Evolutionary conservation across 92 coral and sea anemone species (phyloP).

Genomic region (Palythoa grandiflora): DNA sequence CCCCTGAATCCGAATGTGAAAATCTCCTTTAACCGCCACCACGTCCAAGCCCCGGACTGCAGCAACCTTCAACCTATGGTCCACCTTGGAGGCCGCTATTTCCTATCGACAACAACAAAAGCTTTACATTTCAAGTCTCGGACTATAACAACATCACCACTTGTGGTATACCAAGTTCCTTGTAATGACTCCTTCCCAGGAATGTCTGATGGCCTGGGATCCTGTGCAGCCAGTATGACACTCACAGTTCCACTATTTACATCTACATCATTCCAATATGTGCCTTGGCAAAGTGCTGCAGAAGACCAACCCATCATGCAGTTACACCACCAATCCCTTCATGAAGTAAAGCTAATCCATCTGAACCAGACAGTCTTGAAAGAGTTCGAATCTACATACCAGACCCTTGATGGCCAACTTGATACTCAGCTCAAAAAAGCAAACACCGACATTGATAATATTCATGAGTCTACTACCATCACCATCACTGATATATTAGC

Average conservation of each 20-base stretch:
- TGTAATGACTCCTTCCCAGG: slow-evolving; percentile 4
- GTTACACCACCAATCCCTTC: background rate
- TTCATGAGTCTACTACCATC: slow-evolving; percentile 10
- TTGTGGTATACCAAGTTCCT: slow-evolving; percentile 5
- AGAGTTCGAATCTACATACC: slow-evolving; percentile 49
- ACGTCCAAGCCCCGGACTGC: slow-evolving; percentile 36
- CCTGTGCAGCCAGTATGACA: slow-evolving; percentile 8
- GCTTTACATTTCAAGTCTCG: background rate
- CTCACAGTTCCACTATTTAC: slow-evolving; percentile 31
- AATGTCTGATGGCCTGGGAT: slow-evolving; percentile 4
- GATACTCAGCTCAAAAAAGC: background rate
- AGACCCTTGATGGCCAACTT: slow-evolving; percentile 47
- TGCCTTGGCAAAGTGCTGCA: slow-evolving; percentile 50
- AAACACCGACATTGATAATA: background rate
- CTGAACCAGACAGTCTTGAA: slow-evolving; percentile 38
- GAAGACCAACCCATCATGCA: background rate
- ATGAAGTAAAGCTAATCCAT: background rate
- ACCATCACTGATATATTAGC: background rate
- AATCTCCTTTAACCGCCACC: slow-evolving; percentile 40
- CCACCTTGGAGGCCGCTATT: slow-evolving; percentile 39
- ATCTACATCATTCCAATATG: slow-evolving; percentile 4
- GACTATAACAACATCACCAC: slow-evolving; percentile 1
- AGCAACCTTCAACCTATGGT: slow-evolving; percentile 38
- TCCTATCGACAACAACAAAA: slow-evolving; percentile 19
- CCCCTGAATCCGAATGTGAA: slow-evolving; percentile 25